Evolutionary conservation across 2,888 invertebrate genomes (phyloP), one percentile per base, ranked within the genome.

Genomic region (Theodoxus fluviatilis): DNA sequence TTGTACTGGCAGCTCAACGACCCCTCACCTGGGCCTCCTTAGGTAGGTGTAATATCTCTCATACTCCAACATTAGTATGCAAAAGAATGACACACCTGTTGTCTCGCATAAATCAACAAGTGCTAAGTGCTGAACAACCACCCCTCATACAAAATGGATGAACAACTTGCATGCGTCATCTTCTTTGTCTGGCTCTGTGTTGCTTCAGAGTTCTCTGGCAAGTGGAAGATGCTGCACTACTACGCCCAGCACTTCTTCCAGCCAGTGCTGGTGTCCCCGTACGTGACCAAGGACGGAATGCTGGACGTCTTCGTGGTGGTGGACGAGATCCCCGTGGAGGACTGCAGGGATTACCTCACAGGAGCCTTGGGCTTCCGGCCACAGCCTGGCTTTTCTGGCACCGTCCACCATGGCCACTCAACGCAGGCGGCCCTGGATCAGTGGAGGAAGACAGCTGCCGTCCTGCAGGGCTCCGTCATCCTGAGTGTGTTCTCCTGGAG

Each of bases 1-100:
- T 89, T 99, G 68, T 99, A 96, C 87, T 99, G 98, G 98, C 98
- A 99, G 87, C 88, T 98, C 15, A 98, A 98, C 85, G 98, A 98
- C 86, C 95, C 0, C 96, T 98, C 0, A 94, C 96, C 0, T 98
- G 98, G 98, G 79, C 86, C 2, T 84, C 86, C 9, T 77, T 85
- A 61, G 86, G 87, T 86, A 73, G 35, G 66, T 57, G n/a, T n/a
- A 15, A 28, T 55, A n/a, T n/a, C n/a, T n/a, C n/a, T n/a, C n/a
- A n/a, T n/a, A n/a, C n/a, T n/a, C n/a, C n/a, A n/a, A n/a, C n/a
- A n/a, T n/a, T n/a, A n/a, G n/a, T n/a, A n/a, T n/a, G n/a, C n/a
- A n/a, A n/a, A n/a, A n/a, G n/a, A n/a, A n/a, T n/a, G n/a, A n/a
- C n/a, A n/a, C n/a, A n/a, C n/a, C 31, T 12, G 33, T 25, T 6